Base-by-base conservation (phyloP, 2,797 vertebrate genomes). In the Dallia pectoralis region DNA sequence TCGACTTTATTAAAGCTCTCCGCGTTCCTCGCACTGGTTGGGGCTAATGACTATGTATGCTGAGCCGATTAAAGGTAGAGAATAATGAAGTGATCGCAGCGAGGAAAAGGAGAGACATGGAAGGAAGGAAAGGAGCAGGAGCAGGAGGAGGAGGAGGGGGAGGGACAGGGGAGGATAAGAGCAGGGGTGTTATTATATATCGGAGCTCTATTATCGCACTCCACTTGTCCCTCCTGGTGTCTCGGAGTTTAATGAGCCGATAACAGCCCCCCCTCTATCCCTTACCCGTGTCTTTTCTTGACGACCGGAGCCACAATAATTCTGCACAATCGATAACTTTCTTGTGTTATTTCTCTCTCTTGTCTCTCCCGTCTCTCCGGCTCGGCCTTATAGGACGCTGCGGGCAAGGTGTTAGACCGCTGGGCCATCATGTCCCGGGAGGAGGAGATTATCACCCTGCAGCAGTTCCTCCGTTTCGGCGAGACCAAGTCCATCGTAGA, bases 361-460 rank as follows among this genome's bases (percentile, higher is more conserved):
- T 2, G 14, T 33, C 15, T 64, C 8, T 18, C 95, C 92, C n/a
- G n/a, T n/a, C n/a, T n/a, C n/a, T n/a, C n/a, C n/a, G n/a, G 93
- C 95, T 93, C 94, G 95, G 91, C 91, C 92, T 95, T 44, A 80
- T 92, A 99, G 98, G 98, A 99, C 92, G 92, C 96, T 95, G 97
- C 97, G 88, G 97, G 98, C 95, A 99, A 99, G 92, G 97, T 99
- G 91, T 92, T 99, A 91, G 98, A 99, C 94, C 97, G 98, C 89
- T 99, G 98, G 98, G 95, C 94, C 91, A 99, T 99, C 92, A 99
- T 99, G 98, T 99, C 97, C 88, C 93, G 98, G 87, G 98, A 99
- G 95, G 98, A 99, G 83, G 98, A 99, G 92, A 99, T 99, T 91
- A 99, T 99, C 93, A 99, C 98, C 92, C 95, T 99, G 88, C 98